Base-by-base conservation (phyloP, 2,888 invertebrate genomes). In the Eilema griseolum region DNA sequence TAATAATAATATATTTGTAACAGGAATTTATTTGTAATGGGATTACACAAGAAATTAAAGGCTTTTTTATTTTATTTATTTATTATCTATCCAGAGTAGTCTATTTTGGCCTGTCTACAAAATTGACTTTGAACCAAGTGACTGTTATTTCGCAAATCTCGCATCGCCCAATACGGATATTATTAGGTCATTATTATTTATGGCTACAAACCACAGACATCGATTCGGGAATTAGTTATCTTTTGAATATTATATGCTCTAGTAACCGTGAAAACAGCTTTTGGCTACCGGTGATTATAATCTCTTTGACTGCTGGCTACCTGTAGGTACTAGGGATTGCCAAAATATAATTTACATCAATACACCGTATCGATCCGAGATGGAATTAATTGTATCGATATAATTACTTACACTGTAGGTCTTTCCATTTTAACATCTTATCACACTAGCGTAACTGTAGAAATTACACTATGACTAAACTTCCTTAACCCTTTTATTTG, bases 231-330 rank as follows among this genome's bases (percentile, higher is more conserved):
- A 52, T 52, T 52, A 52, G 52, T 10, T 52, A 52, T n/a, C 52
- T 59, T 59, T n/a, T 24, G 14, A 59, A n/a, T 59, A 59, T 59
- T 59, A 59, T 26, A n/a, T 52, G 52, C 52, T 52, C 52, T n/a
- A 52, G n/a, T 52, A 52, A 52, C 52, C 52, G 52, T 52, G 52
- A 52, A 52, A n/a, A 52, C n/a, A 20, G n/a, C 20, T 20, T 52
- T n/a, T 52, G 52, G 20, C 20, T 52, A 52, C 52, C 52, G 16
- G 52, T 52, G 8, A 20, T 20, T 46, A 46, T 20, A 52, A 52
- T 52, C 46, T n/a, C n/a, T n/a, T 8, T 20, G 52, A n/a, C n/a
- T 52, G n/a, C n/a, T n/a, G n/a, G 52, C 20, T 52, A 52, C 20
- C 20, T 20, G 20, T 1, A 11, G 11, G 10, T 20, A 20, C 31